phyloP scores from a whole-genome alignment of 2,797 vertebrate species.

The Falco novaeseelandiae region DNA sequence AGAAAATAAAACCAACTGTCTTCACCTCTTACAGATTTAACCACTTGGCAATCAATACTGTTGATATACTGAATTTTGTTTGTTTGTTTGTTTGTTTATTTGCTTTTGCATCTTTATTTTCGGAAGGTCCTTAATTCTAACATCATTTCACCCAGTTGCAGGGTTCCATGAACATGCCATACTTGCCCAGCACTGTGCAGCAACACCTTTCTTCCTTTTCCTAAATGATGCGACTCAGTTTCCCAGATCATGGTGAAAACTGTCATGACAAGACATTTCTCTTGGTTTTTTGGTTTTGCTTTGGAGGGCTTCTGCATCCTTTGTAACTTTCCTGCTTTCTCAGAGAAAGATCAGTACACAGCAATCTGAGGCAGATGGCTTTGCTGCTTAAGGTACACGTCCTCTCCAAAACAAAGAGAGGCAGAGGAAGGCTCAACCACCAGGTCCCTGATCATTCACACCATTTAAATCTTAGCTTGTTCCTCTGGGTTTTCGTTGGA shows the following conservation, averaged over 20 bases:
- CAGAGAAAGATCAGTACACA: not conserved
- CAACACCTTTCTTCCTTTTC: not conserved
- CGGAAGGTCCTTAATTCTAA: not conserved
- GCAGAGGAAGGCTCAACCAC: not conserved
- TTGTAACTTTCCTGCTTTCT: not conserved
- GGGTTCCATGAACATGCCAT: not conserved
- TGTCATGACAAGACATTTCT: not conserved
- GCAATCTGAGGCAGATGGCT: accelerated
- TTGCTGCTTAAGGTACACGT: not conserved
- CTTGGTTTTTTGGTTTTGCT: not conserved
- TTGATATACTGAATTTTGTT: not conserved
- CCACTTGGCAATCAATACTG: not conserved
- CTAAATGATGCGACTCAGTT: not conserved
- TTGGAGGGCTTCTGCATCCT: not conserved
- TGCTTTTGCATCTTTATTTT: not conserved
- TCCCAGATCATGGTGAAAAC: not conserved
- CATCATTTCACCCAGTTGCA: not conserved
- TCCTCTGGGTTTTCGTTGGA: not conserved
- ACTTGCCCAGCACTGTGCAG: not conserved
- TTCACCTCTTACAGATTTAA: not conserved
- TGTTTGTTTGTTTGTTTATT: not conserved
- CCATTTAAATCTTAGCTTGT: not conserved
- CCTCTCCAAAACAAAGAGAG: not conserved
- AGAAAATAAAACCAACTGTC: not conserved
- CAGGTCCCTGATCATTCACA: not conserved